Evolutionary conservation across 2,113 vertebrate species (phyloP).

Genomic region (Urocitellus parryii): DNA sequence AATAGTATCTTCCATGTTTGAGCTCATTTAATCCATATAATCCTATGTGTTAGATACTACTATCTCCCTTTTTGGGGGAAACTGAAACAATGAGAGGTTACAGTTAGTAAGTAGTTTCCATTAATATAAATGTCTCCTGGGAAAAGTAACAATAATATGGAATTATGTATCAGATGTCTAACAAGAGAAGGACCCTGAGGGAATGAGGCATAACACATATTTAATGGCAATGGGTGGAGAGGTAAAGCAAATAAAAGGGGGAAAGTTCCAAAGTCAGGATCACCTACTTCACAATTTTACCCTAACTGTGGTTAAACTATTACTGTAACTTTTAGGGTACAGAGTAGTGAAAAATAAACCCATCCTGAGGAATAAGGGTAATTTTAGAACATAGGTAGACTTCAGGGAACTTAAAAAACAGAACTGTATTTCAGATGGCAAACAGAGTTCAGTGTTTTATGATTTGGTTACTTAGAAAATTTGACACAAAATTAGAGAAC

Average conservation of each 20-base stretch:
- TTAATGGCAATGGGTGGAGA: background rate
- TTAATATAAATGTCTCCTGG: background rate
- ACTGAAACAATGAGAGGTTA: background rate
- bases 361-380: background rate
- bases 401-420: slow-evolving; percentile 45
- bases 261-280: background rate
- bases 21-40: slow-evolving; percentile 42
- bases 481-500: background rate
- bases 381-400: slow-evolving; percentile 16
- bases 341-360: slow-evolving; percentile 37
- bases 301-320: background rate
- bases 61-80: background rate
- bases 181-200: background rate
- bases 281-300: slow-evolving; percentile 4
- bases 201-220: background rate
- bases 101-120: slow-evolving; percentile 31
- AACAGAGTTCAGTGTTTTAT: slow-evolving; percentile 58
- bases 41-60: background rate
- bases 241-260: background rate
- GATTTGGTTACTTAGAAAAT: slow-evolving; percentile 32
- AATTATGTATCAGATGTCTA: background rate
- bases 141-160: background rate
- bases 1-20: slow-evolving; percentile 17
- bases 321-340: slow-evolving; percentile 10
- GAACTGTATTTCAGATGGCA: slow-evolving; percentile 29